phyloP scores from a whole-genome alignment of 2,888 invertebrate genomes.

The Drosophila histrio region DNA sequence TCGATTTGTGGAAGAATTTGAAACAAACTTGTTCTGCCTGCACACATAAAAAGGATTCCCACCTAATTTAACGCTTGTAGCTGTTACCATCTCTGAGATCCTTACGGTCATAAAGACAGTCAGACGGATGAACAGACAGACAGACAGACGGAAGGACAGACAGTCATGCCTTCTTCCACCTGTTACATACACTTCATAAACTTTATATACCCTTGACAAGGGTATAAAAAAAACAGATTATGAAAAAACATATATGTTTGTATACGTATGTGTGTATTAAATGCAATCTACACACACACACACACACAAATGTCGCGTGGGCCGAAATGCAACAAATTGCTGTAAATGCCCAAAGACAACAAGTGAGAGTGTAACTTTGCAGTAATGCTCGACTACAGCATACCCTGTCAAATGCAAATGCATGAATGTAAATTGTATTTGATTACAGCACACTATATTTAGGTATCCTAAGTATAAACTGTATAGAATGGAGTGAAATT shows the following conservation, averaged over 20 bases:
- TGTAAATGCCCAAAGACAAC: slow-evolving; percentile 36
- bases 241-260: neutral
- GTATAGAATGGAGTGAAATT: no score
- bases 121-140: no score
- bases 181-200: neutral
- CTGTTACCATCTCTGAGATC: no score
- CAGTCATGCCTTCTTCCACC: no score
- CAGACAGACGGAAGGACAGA: no score
- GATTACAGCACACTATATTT: neutral
- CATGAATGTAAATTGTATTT: neutral
- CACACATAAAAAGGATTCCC: no score
- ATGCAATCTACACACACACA: neutral
- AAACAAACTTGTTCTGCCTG: no score
- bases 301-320: slow-evolving; percentile 45
- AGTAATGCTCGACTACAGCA: neutral
- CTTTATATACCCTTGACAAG: neutral
- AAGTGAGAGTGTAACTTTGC: slow-evolving; percentile 8
- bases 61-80: no score
- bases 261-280: neutral
- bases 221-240: slow-evolving; percentile 12
- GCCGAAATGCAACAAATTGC: slow-evolving; percentile 44
- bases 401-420: neutral
- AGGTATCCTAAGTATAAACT: no score
- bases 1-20: no score
- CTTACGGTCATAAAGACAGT: no score